Percentiles rank a stretch among this genome's conserved stretches.
Conservation (phyloP, 2,888 invertebrate genomes). For the Drosophila siamana region DNA sequence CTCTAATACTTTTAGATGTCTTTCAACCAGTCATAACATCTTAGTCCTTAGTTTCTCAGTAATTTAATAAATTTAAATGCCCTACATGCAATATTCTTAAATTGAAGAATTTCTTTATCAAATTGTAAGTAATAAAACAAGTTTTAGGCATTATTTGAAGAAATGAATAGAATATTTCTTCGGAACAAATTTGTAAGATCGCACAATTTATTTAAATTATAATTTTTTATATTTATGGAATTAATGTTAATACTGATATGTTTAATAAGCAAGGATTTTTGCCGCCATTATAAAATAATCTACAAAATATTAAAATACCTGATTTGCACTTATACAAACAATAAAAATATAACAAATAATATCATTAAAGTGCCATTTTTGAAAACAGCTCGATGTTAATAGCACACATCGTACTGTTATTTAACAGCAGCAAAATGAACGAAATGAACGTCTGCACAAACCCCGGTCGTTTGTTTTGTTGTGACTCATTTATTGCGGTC, state of each 20-base stretch:
- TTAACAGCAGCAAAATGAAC: constrained; percentile 2
- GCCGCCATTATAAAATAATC: too few relatives aligned
- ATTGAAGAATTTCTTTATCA: neutral
- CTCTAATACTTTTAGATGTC: constrained; percentile 42
- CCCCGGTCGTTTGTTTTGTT: neutral
- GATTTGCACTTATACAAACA: too few relatives aligned
- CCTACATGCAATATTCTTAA: neutral
- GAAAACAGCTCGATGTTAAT: neutral
- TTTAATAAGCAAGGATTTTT: too few relatives aligned
- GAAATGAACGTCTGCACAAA: neutral
- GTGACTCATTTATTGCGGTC: constrained; percentile 14
- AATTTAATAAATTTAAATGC: neutral
- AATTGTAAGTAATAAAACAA: too few relatives aligned
- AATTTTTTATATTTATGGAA: too few relatives aligned
- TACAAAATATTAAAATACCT: too few relatives aligned
- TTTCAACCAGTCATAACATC: neutral
- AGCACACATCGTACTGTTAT: neutral
- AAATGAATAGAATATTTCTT: too few relatives aligned
- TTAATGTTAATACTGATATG: too few relatives aligned
- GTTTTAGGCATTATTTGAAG: too few relatives aligned
- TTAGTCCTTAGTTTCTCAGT: neutral
- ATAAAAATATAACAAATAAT: too few relatives aligned
- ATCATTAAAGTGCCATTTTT: neutral
- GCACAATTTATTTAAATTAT: too few relatives aligned
- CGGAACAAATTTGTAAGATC: too few relatives aligned